Evolutionary conservation across 2,888 invertebrate species (phyloP), one percentile per base, ranked within the genome.

Genomic region (Sclerodermus sp.): DNA sequence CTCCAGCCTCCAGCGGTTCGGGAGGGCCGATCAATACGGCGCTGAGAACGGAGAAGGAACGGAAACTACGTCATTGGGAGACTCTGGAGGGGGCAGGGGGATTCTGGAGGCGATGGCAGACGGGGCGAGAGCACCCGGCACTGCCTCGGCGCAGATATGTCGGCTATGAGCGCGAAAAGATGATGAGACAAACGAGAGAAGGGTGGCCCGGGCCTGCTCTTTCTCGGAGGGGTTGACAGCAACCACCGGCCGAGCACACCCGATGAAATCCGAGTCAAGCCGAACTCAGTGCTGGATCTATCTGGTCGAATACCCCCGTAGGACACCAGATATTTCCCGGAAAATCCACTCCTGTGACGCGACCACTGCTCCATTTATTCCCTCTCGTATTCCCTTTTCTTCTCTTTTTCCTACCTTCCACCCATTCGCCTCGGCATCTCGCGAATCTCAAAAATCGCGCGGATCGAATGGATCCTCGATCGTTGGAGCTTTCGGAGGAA

Each of bases 11-110:
- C 60, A 57, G 48, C 47, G 57, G 58, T 66, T 66, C 57, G 62
- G 66, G 60, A 69, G 62, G 64, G 51, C 62, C 75, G 76, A 77
- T 77, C 77, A 76, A 77, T 77, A 77, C 75, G 69, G 68, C 67
- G 62, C 62, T 57, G 59, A 61, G 66, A 57, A 66, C 61, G 67
- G 67, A 67, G 68, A 63, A 66, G 68, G 68, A 66, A 62, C 59
- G 62, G 52, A 55, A 57, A 61, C 62, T 54, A 57, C 62, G 65
- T 64, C 59, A 65, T 62, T 66, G 63, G 51, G 49, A 39, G 46
- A 47, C 39, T 44, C 47, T 47, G 41, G 42, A 30, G 44, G 34
- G 47, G 23, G 23, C 8, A 5, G 23, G 8, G 23, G 23, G 23
- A 62, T 64, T 61, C 65, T 58, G 30, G 34, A 53, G 57, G 55